Evolutionary conservation across 2,113 vertebrate species (phyloP).

Genomic region (Philantomba maxwellii): DNA sequence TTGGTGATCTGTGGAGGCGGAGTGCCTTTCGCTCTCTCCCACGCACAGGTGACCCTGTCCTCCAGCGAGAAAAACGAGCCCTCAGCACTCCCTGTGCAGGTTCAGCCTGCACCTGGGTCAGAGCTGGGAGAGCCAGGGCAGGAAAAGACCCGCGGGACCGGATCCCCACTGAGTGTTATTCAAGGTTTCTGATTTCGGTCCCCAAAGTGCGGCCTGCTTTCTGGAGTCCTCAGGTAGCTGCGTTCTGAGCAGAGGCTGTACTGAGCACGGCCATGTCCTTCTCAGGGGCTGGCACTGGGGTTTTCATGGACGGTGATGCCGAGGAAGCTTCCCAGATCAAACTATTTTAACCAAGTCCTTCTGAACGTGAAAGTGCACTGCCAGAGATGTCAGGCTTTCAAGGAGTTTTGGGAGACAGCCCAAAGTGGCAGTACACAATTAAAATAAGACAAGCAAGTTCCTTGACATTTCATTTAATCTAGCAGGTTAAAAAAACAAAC

Average conservation of each 20-base stretch:
- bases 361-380: not conserved
- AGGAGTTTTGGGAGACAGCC: not conserved
- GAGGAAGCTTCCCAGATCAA: not conserved
- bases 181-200: not conserved
- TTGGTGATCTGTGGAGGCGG: not conserved
- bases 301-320: not conserved
- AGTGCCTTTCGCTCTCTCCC: not conserved
- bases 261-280: not conserved
- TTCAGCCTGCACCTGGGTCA: not conserved
- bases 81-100: not conserved
- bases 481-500: not conserved
- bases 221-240: not conserved
- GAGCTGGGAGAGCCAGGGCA: not conserved
- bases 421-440: not conserved
- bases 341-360: not conserved
- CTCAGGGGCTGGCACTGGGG: not conserved
- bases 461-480: not conserved
- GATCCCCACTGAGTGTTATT: not conserved
- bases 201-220: not conserved
- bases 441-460: not conserved
- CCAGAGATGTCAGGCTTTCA: not conserved
- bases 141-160: fast-evolving
- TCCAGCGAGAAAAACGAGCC: fast-evolving
- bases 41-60: no score
- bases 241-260: not conserved